A percentile compares a stretch with the other conserved stretches of the same genome.
Conservation (phyloP, 2,888 invertebrate genomes). For the Corbicula japonica region DNA sequence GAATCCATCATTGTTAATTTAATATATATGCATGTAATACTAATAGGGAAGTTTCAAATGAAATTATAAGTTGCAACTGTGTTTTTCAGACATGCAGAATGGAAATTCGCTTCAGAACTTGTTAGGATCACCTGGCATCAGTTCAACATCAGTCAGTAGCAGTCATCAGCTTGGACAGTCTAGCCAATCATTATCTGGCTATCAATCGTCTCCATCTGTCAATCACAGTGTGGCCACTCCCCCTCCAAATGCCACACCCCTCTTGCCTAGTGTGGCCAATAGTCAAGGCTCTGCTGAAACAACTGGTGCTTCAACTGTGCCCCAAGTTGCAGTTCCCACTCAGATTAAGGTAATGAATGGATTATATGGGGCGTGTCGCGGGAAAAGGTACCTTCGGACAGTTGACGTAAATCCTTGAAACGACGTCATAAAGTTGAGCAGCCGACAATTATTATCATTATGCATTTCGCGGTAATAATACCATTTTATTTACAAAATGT, state of each 20-base stretch:
- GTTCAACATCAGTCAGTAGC: background rate
- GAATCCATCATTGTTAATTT: too few relatives aligned
- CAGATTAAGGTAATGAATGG: conserved; percentile 74
- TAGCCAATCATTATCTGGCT: conserved; percentile 1
- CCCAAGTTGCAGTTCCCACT: conserved; percentile 73
- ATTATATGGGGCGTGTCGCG: too few relatives aligned
- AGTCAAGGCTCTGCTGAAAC: conserved; percentile 15
- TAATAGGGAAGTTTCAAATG: too few relatives aligned
- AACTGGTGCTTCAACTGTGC: conserved; percentile 31
- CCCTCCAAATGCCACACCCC: conserved; percentile 7
- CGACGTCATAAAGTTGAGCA: too few relatives aligned
- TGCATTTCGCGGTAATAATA: too few relatives aligned
- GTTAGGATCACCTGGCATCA: background rate
- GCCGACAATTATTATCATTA: too few relatives aligned
- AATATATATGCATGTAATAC: too few relatives aligned
- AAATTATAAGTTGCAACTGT: too few relatives aligned
- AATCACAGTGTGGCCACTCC: conserved; percentile 29
- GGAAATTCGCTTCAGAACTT: conserved; percentile 1
- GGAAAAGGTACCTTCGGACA: too few relatives aligned
- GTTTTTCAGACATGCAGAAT: conserved; percentile 4
- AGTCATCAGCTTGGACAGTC: conserved; percentile 14
- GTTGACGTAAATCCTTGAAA: too few relatives aligned
- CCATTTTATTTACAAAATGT: too few relatives aligned
- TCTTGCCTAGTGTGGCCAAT: too few relatives aligned
- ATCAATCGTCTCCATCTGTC: conserved; percentile 71